Evolutionary conservation across 1,140 invertebrate genomes (phyloP), one percentile per base, ranked within the genome.

Genomic region (Monochamus saltuarius): DNA sequence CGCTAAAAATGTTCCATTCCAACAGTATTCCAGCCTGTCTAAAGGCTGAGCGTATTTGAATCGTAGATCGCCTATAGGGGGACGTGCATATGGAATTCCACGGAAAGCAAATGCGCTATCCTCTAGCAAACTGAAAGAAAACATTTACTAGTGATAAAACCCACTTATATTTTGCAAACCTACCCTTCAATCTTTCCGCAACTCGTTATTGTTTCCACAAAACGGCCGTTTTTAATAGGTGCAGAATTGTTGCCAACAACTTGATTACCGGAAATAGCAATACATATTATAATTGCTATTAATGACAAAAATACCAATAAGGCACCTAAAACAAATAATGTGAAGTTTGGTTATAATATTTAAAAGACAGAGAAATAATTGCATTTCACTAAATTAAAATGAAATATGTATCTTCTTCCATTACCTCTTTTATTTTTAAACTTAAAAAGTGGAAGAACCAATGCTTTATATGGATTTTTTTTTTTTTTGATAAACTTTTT

Each of bases 1-100:
- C 2, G 86, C 87, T 56, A 83, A 68, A 14, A 87, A 81, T 0
- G 87, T 92, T 13, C 82, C 88, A 64, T 89, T 89, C 91, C 91
- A 94, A 72, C 92, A 95, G 52, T 88, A 79, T 14, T 87, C 82
- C 39, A 94, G 78, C 13, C 81, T 78, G 35, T 85, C 77, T 1
- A 90, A 74, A 3, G 84, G 76, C 62, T 87, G 81, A 0, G 92
- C 89, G 4, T 84, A 81, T 38, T 84, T 83, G 83, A 90, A 95
- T 58, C 92, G 82, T 17, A 81, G 79, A 42, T 87, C 82, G 8
- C 78, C 83, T 0, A 88, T 62, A 0, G 92, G 92, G 9, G 91
- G 87, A n/a, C 86, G 68, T 2, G 92, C 92, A 74, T 92, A 95
- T 0, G 92, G 92, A 47, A 95, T 89, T 13, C 91, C 91, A 14